Evolutionary conservation across 2,113 vertebrate species (phyloP).

Genomic region (Sterrhoptilus dennistouni): DNA sequence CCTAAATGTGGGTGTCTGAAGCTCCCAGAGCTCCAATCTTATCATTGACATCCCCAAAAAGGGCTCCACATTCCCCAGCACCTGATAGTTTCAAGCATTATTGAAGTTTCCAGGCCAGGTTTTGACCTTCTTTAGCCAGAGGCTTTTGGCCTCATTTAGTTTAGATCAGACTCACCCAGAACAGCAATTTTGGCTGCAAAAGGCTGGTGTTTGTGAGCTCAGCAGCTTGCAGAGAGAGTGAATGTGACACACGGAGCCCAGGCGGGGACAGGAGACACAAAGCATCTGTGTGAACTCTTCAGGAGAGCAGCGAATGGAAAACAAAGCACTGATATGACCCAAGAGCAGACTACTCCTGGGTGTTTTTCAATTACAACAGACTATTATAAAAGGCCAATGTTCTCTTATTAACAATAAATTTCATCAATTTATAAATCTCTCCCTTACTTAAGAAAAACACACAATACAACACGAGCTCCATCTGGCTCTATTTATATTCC

Average conservation of each 20-base stretch:
- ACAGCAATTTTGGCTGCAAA: neutral
- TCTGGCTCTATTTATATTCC: constrained; percentile 43
- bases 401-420: constrained; percentile 46
- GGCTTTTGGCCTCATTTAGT: neutral
- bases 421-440: constrained; percentile 46
- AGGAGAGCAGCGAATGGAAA: constrained; percentile 24
- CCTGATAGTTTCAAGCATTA: neutral
- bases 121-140: neutral
- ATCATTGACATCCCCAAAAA: neutral
- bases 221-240: neutral
- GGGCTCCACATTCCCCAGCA: neutral
- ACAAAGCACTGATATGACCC: neutral
- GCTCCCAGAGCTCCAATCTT: neutral
- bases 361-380: constrained; percentile 6
- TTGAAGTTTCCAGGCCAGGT: neutral
- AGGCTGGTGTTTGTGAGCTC: neutral
- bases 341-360: constrained; percentile 1
- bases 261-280: neutral
- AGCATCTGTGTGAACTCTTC: constrained; percentile 30
- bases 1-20: neutral
- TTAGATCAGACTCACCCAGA: neutral
- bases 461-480: constrained; percentile 32
- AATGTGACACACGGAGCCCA: neutral
- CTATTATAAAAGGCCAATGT: neutral
- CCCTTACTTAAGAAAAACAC: constrained; percentile 50